Evolutionary conservation across 2,797 vertebrate species (phyloP).

Genomic region (Poeciliopsis turneri): DNA sequence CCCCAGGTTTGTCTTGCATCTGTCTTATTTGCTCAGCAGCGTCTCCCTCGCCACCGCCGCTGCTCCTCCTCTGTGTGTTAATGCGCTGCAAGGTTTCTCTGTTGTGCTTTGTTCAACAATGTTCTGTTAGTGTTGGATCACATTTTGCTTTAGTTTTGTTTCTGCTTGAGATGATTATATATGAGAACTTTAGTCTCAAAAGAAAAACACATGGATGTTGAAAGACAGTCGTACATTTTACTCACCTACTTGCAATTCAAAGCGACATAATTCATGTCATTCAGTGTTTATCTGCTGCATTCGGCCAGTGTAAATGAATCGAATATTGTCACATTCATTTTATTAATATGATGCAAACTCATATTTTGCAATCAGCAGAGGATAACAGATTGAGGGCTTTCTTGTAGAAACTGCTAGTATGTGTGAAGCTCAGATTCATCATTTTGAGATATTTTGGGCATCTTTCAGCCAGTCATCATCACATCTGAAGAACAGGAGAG

Average conservation of each 20-base stretch:
- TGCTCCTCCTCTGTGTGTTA: slow-evolving; percentile 17
- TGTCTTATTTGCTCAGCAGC: slow-evolving; percentile 26
- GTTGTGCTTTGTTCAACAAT: slow-evolving; percentile 37
- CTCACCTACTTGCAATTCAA: neutral
- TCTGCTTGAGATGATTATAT: slow-evolving; percentile 25
- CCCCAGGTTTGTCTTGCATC: slow-evolving; percentile 13
- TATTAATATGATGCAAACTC: slow-evolving; percentile 3
- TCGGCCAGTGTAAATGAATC: neutral
- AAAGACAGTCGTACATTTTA: neutral
- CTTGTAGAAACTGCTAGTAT: neutral
- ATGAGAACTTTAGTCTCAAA: slow-evolving; percentile 18
- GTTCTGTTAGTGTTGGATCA: slow-evolving; percentile 38
- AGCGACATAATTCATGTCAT: neutral
- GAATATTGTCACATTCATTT: neutral
- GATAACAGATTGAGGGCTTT: neutral
- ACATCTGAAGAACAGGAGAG: neutral
- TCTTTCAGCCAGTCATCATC: neutral
- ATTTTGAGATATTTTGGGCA: neutral
- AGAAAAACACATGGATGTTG: neutral
- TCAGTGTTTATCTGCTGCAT: neutral
- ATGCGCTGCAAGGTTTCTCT: slow-evolving; percentile 38
- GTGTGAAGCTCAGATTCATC: neutral
- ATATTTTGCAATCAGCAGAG: neutral
- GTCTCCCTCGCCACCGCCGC: neutral
- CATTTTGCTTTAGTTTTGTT: slow-evolving; percentile 11